phyloP scores from a whole-genome alignment of 2,113 vertebrate species.

The Antennarius striatus region DNA sequence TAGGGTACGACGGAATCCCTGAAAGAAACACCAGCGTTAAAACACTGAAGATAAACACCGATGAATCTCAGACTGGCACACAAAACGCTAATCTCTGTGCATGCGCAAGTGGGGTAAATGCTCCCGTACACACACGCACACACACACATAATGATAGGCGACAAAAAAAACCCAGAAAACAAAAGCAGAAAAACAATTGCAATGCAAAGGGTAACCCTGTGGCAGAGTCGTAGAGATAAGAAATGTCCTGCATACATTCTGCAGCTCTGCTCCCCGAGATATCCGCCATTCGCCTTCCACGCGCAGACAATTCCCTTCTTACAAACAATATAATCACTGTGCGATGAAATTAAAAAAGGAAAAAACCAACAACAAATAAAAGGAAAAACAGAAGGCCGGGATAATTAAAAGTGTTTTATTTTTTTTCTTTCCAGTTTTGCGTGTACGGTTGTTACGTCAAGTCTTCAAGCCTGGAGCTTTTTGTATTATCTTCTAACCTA shows the following conservation, averaged over 20 bases:
- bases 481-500: constrained; percentile 74
- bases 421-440: constrained; percentile 52
- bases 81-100: constrained; percentile 18
- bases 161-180: constrained; percentile 27
- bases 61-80: constrained; percentile 14
- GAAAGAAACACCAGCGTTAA: constrained; percentile 61
- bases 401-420: constrained; percentile 78
- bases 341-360: constrained; percentile 47
- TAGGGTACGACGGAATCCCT: constrained; percentile 88
- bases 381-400: constrained; percentile 63
- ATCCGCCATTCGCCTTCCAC: constrained; percentile 68
- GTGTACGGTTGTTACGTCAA: constrained; percentile 67
- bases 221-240: constrained; percentile 67
- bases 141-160: constrained; percentile 3
- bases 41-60: constrained; percentile 28
- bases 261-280: constrained; percentile 57
- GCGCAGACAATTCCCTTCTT: constrained; percentile 68
- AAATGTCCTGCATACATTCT: constrained; percentile 71
- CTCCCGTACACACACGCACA: no score
- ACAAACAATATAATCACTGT: constrained; percentile 74
- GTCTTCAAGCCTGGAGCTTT: constrained; percentile 64
- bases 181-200: constrained; percentile 62
- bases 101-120: no score
- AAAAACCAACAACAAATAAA: constrained; percentile 57
- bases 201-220: constrained; percentile 68